A percentile compares a stretch with the other conserved stretches of the same genome.
phyloP scores from a whole-genome alignment of 1,140 invertebrate species.

The Oscheius sp. region DNA sequence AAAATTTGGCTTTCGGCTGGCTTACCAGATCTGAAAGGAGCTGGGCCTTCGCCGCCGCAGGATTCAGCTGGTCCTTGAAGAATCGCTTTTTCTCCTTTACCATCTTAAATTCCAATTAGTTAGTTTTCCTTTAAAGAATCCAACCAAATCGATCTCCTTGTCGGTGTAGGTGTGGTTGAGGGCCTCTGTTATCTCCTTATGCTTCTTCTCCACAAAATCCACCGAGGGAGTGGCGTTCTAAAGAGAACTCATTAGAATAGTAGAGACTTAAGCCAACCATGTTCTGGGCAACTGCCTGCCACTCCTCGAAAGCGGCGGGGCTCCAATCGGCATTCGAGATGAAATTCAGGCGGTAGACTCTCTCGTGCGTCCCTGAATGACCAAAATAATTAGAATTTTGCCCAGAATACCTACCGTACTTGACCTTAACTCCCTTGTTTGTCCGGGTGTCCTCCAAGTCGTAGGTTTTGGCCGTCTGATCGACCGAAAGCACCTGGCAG shows the following conservation, averaged over 20 bases:
- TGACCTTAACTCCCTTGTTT: neutral
- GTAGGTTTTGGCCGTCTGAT: neutral
- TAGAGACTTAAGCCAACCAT: neutral
- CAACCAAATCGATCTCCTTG: neutral
- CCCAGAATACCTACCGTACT: neutral
- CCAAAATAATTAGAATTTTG: neutral
- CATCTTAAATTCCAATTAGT: neutral
- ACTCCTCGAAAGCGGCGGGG: neutral
- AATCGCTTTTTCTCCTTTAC: neutral
- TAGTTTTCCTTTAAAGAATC: neutral
- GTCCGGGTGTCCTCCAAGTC: neutral
- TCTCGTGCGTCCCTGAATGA: too few relatives aligned
- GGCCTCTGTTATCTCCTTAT: neutral
- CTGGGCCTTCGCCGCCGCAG: neutral
- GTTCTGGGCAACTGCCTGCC: neutral
- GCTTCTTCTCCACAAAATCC: neutral
- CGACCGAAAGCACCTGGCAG: neutral
- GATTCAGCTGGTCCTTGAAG: neutral
- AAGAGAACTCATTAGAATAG: neutral
- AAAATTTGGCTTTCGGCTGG: too few relatives aligned
- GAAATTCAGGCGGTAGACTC: neutral
- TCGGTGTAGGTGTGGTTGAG: neutral
- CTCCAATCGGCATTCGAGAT: neutral
- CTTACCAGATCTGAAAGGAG: too few relatives aligned
- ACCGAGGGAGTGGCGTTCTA: neutral